Base-by-base conservation (phyloP, 2,797 vertebrate species). In the Cephalopachus bancanus region DNA sequence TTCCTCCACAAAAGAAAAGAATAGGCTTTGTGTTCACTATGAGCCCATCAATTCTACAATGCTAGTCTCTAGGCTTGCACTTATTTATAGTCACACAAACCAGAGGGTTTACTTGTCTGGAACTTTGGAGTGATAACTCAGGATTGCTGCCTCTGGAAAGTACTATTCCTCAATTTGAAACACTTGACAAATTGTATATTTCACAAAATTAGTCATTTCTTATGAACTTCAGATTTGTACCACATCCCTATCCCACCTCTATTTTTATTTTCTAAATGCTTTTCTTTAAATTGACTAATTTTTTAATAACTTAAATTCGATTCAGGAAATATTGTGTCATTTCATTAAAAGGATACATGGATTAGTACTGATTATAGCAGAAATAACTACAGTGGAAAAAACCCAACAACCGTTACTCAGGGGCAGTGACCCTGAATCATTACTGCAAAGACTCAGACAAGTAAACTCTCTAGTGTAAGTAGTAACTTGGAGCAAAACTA, bases 201-300 rank as follows among this genome's bases (percentile, higher is more conserved):
- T 89, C 67, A 28, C 55, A 64, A 92, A 60, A 92, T 75, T 85
- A 55, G 85, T 78, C 26, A 87, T 94, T 87, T 10, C 49, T 62
- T 51, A 65, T 37, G 17, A 93, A 64, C 30, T 83, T 91, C 24
- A 71, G n/a, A 74, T 88, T 72, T 91, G 9, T 91, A 51, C 51
- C 20, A 79, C 3, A 5, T 75, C 69, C 44, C 44, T 51, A 22
- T 81, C 24, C 11, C 14, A 59, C 24, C 30, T 89, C 1, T 83
- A 37, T 78, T 90, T 96, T 89, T 76, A 55, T 79, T 94, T 89
- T 79, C 17, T 71, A 64, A 69, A 44, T 33, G 55, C 6, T 72
- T 87, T 75, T 89, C 28, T 65, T 83, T 64, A 28, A 62, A 80
- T 74, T 16, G 37, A 57, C 28, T 83, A 22, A 30, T 62, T 86